phyloP scores from a whole-genome alignment of 2,888 invertebrate species.

The Philonicus albiceps region DNA sequence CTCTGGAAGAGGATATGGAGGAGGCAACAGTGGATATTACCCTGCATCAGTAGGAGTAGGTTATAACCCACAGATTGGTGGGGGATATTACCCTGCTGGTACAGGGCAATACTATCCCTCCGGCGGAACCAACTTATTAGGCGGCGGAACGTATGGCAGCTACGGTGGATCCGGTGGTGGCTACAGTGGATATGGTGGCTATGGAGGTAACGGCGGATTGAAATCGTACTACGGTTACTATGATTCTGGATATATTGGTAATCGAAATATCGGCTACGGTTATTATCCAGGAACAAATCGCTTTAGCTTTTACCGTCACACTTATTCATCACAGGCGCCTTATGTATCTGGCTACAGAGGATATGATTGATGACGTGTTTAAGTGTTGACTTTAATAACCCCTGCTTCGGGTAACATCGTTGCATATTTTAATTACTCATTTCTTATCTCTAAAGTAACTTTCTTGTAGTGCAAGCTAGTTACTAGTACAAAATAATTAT shows the following conservation, averaged over 20 bases:
- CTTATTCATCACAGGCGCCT: constrained; percentile 39
- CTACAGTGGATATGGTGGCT: constrained; percentile 62
- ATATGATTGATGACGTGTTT: constrained; percentile 48
- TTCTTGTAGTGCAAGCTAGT: neutral
- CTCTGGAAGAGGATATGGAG: constrained; percentile 49
- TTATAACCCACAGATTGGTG: constrained; percentile 37
- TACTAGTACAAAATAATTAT: neutral
- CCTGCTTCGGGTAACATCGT: neutral
- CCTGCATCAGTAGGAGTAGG: constrained; percentile 47
- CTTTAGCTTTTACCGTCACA: constrained; percentile 54
- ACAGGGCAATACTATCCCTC: constrained; percentile 56
- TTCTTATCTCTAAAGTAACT: neutral
- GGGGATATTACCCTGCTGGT: constrained; percentile 41
- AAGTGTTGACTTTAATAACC: neutral
- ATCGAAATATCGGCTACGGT: constrained; percentile 69
- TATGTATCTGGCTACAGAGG: constrained; percentile 50
- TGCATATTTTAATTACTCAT: neutral
- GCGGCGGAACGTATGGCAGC: constrained; percentile 52
- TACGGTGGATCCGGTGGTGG: constrained; percentile 48
- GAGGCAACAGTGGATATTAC: constrained; percentile 44
- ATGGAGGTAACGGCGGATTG: constrained; percentile 70
- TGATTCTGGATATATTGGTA: constrained; percentile 66
- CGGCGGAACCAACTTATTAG: constrained; percentile 60
- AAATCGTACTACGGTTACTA: constrained; percentile 69
- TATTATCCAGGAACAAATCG: constrained; percentile 64